phyloP scores from a whole-genome alignment of 2,888 invertebrate genomes.

The Cenopis cana region DNA sequence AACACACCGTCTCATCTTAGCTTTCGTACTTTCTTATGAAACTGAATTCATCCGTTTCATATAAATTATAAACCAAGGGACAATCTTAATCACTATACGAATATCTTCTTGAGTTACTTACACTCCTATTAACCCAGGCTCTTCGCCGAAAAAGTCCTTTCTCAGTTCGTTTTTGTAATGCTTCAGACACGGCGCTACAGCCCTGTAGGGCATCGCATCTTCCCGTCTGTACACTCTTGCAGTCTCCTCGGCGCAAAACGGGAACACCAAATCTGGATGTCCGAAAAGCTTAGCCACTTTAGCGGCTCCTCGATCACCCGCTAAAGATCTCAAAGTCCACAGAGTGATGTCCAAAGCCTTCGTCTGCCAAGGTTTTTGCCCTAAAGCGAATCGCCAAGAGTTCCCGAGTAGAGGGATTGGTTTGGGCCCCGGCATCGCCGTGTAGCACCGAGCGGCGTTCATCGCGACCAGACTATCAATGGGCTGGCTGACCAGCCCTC shows the following conservation, averaged over 20 bases:
- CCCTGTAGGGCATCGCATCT: constrained; percentile 89
- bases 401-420: constrained; percentile 91
- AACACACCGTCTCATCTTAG: neutral
- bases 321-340: constrained; percentile 79
- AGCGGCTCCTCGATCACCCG: constrained; percentile 81
- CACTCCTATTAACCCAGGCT: constrained; percentile 91
- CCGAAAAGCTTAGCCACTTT: constrained; percentile 89
- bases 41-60: neutral
- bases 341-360: constrained; percentile 83
- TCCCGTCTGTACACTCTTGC: constrained; percentile 88
- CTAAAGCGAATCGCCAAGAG: constrained; percentile 91
- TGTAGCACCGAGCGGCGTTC: constrained; percentile 82
- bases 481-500: constrained; percentile 65
- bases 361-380: constrained; percentile 75
- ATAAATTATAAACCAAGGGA: neutral
- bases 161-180: constrained; percentile 89
- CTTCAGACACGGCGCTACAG: constrained; percentile 89
- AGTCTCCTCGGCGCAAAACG: constrained; percentile 90
- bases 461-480: constrained; percentile 71
- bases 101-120: constrained; percentile 71
- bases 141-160: constrained; percentile 89
- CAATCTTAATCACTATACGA: neutral
- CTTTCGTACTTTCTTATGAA: neutral
- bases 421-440: constrained; percentile 90
- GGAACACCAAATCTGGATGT: constrained; percentile 90